These are phyloP conservation scores for Etheostoma cragini DNA, from an alignment of 2,113 vertebrate genomes.

Conservation along the genomic window DNA sequence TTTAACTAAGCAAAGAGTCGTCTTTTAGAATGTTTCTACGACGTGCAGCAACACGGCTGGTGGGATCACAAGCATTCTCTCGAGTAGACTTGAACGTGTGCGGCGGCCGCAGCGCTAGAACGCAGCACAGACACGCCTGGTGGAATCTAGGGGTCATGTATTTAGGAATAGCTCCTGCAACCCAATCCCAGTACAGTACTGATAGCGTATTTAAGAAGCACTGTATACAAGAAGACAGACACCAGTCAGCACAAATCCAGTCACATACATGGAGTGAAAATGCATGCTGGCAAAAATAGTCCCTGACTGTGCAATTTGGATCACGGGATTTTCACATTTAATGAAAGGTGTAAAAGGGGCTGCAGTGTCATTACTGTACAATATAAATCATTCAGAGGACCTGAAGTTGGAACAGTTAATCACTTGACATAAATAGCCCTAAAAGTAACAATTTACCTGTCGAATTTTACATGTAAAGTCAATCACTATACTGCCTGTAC, in stretches of 20 bases:
- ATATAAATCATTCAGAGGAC: conserved; percentile 44
- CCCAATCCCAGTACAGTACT: neutral
- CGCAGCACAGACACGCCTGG: too few species aligned
- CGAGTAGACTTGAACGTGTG: too few species aligned
- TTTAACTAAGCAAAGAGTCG: too few species aligned
- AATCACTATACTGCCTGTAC: conserved; percentile 68
- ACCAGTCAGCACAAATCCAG: conserved; percentile 26
- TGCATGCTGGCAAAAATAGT: conserved; percentile 30
- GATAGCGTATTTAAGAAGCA: neutral
- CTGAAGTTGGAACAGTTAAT: conserved; percentile 60
- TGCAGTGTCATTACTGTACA: conserved; percentile 40
- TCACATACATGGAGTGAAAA: conserved; percentile 21
- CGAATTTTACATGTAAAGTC: conserved; percentile 65
- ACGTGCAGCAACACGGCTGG: too few species aligned
- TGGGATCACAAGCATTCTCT: too few species aligned
- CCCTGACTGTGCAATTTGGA: conserved; percentile 64
- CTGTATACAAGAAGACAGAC: conserved; percentile 10
- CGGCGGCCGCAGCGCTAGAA: too few species aligned
- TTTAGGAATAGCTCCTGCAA: neutral
- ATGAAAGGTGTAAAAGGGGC: conserved; percentile 39
- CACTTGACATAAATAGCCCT: conserved; percentile 71
- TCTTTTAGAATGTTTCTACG: too few species aligned
- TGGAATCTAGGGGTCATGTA: too few species aligned
- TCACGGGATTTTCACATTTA: conserved; percentile 18
- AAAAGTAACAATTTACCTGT: conserved; percentile 71